phyloP scores from a whole-genome alignment of 2,888 invertebrate genomes.

The Isoperla grammatica region DNA sequence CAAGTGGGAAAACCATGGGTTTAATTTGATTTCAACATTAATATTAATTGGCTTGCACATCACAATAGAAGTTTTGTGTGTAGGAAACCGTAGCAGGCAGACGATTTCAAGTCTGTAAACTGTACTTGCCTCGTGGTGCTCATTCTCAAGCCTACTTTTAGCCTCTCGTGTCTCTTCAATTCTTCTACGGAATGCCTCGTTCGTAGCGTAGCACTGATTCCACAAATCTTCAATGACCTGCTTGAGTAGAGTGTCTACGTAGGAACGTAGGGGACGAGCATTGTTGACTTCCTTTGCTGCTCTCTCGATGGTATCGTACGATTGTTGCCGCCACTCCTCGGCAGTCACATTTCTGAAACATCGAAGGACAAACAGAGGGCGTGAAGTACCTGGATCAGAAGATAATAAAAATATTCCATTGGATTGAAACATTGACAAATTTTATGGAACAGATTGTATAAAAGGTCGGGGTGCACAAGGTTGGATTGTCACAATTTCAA shows the following conservation, averaged over 20 bases:
- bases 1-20: too few species aligned
- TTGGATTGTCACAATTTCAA: too few species aligned
- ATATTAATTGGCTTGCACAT: too few species aligned
- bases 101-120: too few species aligned
- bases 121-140: conserved; percentile 63
- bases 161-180: conserved; percentile 72
- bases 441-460: not conserved
- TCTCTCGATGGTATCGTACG: conserved; percentile 60
- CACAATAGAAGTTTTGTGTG: too few species aligned
- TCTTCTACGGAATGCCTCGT: conserved; percentile 68
- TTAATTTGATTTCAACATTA: too few species aligned
- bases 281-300: conserved; percentile 71
- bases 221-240: conserved; percentile 76
- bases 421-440: not conserved
- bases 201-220: conserved; percentile 67
- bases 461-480: too few species aligned
- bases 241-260: conserved; percentile 73
- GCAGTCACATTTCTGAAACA: conserved; percentile 53
- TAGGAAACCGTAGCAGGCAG: too few species aligned
- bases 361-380: conserved; percentile 13
- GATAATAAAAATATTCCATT: too few species aligned
- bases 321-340: conserved; percentile 70
- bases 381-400: not conserved
- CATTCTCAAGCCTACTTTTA: conserved; percentile 75
- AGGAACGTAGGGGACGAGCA: conserved; percentile 65